Conservation (phyloP, 1,140 invertebrate genomes). For the Apolygus lucorum region DNA sequence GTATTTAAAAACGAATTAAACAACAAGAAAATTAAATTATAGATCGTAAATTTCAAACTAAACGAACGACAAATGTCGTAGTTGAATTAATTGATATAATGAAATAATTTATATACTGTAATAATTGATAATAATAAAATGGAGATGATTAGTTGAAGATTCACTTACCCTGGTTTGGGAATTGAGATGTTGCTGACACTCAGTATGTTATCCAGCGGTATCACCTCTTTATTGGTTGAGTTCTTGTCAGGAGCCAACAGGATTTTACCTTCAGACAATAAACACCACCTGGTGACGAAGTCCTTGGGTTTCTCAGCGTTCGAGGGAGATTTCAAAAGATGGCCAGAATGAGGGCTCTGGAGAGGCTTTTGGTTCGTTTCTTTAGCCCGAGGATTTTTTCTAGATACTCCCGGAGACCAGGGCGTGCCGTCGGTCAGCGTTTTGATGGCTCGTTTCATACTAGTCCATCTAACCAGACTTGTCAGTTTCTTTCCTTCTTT, state of each 20-base stretch:
- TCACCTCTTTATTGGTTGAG: conserved; percentile 47
- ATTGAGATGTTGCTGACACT: conserved; percentile 54
- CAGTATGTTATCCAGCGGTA: conserved; percentile 47
- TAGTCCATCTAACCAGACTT: conserved; percentile 36
- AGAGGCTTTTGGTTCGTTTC: conserved; percentile 16
- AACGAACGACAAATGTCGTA: background rate
- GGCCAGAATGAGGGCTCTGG: conserved; percentile 36
- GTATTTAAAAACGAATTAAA: conserved; percentile 18
- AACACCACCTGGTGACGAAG: conserved; percentile 44
- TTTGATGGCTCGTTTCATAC: conserved; percentile 39
- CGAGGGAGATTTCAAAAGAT: conserved; percentile 39
- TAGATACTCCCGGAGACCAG: conserved; percentile 38
- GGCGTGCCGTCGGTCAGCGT: conserved; percentile 38
- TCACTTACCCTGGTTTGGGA: conserved; percentile 46
- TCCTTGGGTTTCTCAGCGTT: conserved; percentile 45
- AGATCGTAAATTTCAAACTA: background rate
- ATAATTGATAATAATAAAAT: background rate
- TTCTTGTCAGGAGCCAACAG: conserved; percentile 46
- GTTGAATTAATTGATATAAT: too few relatives aligned
- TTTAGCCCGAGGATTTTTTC: conserved; percentile 33
- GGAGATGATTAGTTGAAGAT: background rate
- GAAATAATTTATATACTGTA: background rate
- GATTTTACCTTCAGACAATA: conserved; percentile 46
- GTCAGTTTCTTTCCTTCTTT: conserved; percentile 36
- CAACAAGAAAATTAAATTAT: background rate